These are phyloP conservation scores for Ctenoplectra terminalis DNA, from an alignment of 1,140 invertebrate genomes.

Conservation along the genomic window DNA sequence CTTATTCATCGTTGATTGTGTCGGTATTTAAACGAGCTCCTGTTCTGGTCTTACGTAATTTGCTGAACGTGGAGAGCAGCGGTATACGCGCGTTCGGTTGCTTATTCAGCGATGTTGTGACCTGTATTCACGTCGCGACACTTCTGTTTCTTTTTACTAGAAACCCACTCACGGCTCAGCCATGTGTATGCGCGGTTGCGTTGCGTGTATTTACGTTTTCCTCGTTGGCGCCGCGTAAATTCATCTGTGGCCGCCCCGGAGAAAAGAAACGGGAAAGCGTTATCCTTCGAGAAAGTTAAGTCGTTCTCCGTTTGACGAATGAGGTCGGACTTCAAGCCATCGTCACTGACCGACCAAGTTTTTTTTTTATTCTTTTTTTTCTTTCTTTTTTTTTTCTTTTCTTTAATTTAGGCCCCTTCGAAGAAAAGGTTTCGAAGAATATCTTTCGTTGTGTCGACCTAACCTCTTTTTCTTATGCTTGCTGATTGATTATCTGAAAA, in stretches of 20 bases:
- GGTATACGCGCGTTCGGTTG: conserved; percentile 64
- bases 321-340: conserved; percentile 1
- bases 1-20: conserved; percentile 51
- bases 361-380: neutral
- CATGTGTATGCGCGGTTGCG: conserved; percentile 23
- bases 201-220: conserved; percentile 50
- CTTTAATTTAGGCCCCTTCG: neutral
- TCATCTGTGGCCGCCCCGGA: conserved; percentile 27
- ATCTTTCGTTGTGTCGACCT: neutral
- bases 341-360: neutral
- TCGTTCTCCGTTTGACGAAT: conserved; percentile 34
- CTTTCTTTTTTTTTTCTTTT: neutral
- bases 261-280: conserved; percentile 28
- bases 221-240: conserved; percentile 46
- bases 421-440: neutral
- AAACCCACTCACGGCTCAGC: conserved; percentile 59
- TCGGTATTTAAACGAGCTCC: conserved; percentile 76
- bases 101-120: conserved; percentile 79
- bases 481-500: neutral
- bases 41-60: conserved; percentile 78
- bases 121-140: conserved; percentile 74
- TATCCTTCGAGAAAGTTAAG: conserved; percentile 54
- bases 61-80: conserved; percentile 63
- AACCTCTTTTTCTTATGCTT: too few relatives aligned
- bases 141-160: conserved; percentile 70